phyloP scores from a whole-genome alignment of 2,797 vertebrate species.

The Hydrocynus forskahlii region DNA sequence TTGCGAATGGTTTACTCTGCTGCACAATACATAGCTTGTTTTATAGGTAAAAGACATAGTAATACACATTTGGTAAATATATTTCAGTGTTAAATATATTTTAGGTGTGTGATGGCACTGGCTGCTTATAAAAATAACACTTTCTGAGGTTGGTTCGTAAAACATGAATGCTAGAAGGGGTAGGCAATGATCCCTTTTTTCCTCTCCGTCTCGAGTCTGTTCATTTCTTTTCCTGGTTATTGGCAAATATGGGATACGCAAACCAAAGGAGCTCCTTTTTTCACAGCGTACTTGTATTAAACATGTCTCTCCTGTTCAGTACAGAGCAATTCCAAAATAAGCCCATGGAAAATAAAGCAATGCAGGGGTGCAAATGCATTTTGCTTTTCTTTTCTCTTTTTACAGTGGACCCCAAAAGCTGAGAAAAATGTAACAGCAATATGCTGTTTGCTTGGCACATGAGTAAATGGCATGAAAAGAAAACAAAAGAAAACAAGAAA shows the following conservation, averaged over 20 bases:
- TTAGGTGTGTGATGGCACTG: conserved; percentile 48
- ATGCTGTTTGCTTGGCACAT: conserved; percentile 69
- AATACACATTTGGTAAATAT: conserved; percentile 61
- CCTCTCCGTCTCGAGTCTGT: background rate
- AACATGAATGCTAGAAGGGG: conserved; percentile 19
- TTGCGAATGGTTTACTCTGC: conserved; percentile 32
- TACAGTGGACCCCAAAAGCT: conserved; percentile 31
- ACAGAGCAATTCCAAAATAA: background rate
- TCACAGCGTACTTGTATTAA: background rate
- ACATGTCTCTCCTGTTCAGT: background rate
- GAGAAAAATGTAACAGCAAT: conserved; percentile 54
- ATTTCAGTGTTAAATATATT: conserved; percentile 19
- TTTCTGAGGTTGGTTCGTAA: conserved; percentile 30
- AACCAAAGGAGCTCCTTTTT: background rate
- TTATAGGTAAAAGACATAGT: conserved; percentile 50
- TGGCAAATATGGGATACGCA: conserved; percentile 24
- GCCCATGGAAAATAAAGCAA: conserved; percentile 28
- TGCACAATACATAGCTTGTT: conserved; percentile 46
- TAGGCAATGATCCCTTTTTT: conserved; percentile 23
- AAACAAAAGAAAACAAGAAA: conserved; percentile 53
- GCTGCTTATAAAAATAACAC: conserved; percentile 58
- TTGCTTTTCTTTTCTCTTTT: conserved; percentile 17
- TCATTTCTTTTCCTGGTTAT: conserved; percentile 8
- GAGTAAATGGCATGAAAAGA: conserved; percentile 50
- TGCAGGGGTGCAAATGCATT: background rate